Conservation (phyloP, 2,888 invertebrate genomes). For the Scaptomyza polygonia region DNA sequence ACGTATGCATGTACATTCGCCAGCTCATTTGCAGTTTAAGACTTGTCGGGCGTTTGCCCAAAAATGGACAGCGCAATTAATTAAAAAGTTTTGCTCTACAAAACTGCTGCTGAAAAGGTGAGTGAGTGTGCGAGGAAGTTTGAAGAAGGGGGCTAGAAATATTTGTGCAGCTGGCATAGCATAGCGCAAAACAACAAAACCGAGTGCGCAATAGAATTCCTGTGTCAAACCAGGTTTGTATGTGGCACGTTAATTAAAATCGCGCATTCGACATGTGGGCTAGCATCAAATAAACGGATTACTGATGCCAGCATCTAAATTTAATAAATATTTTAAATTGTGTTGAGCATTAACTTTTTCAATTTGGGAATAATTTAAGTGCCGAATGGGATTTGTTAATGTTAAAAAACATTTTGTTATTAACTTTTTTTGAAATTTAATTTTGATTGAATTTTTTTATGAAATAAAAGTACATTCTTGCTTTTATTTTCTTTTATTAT, state of each 20-base stretch:
- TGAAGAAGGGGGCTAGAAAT: slow-evolving; percentile 14
- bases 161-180: slow-evolving; percentile 40
- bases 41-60: slow-evolving; percentile 29
- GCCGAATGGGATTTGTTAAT: too few species aligned
- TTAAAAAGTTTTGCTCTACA: slow-evolving; percentile 65
- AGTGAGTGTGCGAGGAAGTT: background rate
- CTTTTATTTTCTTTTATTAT: too few species aligned
- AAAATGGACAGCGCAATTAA: slow-evolving; percentile 69
- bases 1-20: background rate
- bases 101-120: slow-evolving; percentile 28
- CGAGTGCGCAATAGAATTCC: slow-evolving; percentile 1
- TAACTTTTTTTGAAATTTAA: too few species aligned
- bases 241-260: slow-evolving; percentile 50
- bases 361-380: too few species aligned
- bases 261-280: slow-evolving; percentile 34
- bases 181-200: slow-evolving; percentile 7
- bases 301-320: background rate
- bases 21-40: slow-evolving; percentile 57
- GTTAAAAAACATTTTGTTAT: too few species aligned
- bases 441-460: too few species aligned
- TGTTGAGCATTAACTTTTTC: too few species aligned
- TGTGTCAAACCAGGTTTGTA: background rate
- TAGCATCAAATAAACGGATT: slow-evolving; percentile 11
- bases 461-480: too few species aligned
- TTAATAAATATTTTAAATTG: too few species aligned